Conservation (phyloP, 64 coral and sea anemone species). For the Catalaphyllia jardinei region DNA sequence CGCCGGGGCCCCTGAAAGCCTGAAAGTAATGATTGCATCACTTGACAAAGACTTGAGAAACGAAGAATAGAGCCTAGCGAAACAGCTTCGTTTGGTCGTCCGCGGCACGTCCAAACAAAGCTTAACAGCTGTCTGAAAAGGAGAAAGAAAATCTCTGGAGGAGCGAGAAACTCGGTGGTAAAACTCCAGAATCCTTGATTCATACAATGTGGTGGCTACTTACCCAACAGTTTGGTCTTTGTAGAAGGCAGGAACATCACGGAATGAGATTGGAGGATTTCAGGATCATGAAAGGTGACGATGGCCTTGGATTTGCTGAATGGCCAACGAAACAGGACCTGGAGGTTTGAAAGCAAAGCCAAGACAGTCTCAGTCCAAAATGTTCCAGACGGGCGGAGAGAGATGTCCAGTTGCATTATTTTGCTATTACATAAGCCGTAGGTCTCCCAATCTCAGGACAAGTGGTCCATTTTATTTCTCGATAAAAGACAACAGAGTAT, state of each 20-base stretch:
- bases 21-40: too few species aligned
- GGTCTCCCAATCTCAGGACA: background rate
- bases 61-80: background rate
- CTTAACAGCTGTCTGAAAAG: background rate
- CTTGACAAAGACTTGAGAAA: too few species aligned
- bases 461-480: background rate
- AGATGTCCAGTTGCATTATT: constrained; percentile 50
- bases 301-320: constrained; percentile 12
- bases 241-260: constrained; percentile 31
- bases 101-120: constrained; percentile 26
- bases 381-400: too few species aligned
- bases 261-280: constrained; percentile 22
- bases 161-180: background rate
- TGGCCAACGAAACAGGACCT: constrained; percentile 21
- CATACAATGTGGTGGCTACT: constrained; percentile 34
- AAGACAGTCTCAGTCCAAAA: constrained; percentile 1
- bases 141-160: background rate
- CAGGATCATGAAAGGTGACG: background rate
- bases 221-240: constrained; percentile 43
- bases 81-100: constrained; percentile 4
- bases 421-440: constrained; percentile 8
- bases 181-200: constrained; percentile 11
- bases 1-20: too few species aligned
- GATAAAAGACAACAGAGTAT: background rate
- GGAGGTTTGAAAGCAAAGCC: constrained; percentile 43